A percentile compares a stretch with the other conserved stretches of the same genome.
Evolutionary conservation across 2,797 vertebrate species (phyloP).

Genomic region (Tapirus indicus): DNA sequence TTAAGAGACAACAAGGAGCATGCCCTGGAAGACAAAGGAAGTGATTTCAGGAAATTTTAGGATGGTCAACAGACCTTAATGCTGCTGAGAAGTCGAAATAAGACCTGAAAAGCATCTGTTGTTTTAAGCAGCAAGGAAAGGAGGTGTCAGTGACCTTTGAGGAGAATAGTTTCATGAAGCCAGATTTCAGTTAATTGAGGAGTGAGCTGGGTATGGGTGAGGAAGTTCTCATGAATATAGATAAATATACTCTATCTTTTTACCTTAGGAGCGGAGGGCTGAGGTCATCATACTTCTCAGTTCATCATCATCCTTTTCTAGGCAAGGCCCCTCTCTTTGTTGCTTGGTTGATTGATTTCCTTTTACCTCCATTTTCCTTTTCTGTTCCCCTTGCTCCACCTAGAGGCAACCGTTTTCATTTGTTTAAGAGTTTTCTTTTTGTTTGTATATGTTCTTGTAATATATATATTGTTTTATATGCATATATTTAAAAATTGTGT

Average conservation of each 20-base stretch:
- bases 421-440: conserved; percentile 7
- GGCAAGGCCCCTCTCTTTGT: background rate
- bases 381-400: background rate
- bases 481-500: background rate
- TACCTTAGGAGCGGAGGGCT: background rate
- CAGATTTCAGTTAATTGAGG: background rate
- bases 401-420: background rate
- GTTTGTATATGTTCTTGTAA: background rate
- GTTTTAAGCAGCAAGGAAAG: background rate
- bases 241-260: background rate
- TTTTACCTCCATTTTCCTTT: conserved; percentile 20
- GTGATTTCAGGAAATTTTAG: conserved; percentile 12
- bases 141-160: background rate
- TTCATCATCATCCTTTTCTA: background rate
- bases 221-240: background rate
- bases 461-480: background rate
- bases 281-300: background rate
- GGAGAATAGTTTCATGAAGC: background rate
- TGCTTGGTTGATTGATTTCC: background rate
- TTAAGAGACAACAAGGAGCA: background rate
- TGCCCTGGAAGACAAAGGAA: background rate
- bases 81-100: background rate
- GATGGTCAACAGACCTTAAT: background rate
- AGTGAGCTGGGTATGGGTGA: background rate
- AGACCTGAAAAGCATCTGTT: background rate